Conservation (phyloP, 64 coral and sea anemone genomes). For the Actinia equina region DNA sequence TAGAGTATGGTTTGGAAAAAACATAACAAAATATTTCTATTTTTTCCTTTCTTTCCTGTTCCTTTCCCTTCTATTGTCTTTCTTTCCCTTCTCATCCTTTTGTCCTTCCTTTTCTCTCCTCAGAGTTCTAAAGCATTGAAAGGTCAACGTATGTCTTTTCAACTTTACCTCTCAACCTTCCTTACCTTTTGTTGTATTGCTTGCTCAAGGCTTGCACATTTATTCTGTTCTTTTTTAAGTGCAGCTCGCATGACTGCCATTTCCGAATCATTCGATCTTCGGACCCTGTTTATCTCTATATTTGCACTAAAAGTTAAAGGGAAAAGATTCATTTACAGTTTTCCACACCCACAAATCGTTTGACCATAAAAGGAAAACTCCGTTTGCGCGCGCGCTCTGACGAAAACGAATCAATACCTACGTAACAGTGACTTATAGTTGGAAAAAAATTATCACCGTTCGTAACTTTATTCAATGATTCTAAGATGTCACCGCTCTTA, state of each 20-base stretch:
- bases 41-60: no score
- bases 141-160: no score
- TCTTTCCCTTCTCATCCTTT: not conserved
- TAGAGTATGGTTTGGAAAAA: no score
- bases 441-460: no score
- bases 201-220: constrained; percentile 61
- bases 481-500: no score
- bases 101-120: not conserved
- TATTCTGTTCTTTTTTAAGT: constrained; percentile 91
- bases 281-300: constrained; percentile 78
- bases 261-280: constrained; percentile 89
- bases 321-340: no score
- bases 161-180: no score
- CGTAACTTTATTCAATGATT: no score
- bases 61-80: not conserved
- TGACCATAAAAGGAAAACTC: not conserved
- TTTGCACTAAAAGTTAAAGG: constrained; percentile 53
- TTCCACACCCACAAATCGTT: no score
- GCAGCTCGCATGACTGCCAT: constrained; percentile 91
- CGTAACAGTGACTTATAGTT: not conserved
- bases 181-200: constrained; percentile 74
- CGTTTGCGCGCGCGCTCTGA: not conserved
- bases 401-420: not conserved
- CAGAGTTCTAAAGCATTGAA: not conserved
- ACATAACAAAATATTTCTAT: no score